These are phyloP conservation scores for Caloenas nicobarica DNA, from an alignment of 2,113 vertebrate species.

Conservation along the genomic window DNA sequence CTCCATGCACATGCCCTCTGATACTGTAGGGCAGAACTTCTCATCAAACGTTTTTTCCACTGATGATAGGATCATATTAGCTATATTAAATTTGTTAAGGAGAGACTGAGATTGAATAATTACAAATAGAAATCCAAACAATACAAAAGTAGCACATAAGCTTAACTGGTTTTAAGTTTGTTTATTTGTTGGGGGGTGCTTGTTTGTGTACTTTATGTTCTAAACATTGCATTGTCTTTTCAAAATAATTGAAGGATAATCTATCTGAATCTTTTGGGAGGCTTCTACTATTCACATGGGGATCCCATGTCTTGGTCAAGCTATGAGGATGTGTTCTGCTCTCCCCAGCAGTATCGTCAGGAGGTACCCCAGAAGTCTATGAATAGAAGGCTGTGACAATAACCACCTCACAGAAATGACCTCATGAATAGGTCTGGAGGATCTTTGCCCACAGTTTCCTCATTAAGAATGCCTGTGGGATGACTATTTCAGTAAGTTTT, in stretches of 20 bases:
- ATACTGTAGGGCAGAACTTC: neutral
- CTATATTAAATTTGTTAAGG: neutral
- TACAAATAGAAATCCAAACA: neutral
- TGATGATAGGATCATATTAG: neutral
- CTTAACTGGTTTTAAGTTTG: neutral
- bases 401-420: neutral
- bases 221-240: neutral
- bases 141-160: neutral
- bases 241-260: neutral
- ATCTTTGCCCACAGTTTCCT: neutral
- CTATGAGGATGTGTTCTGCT: neutral
- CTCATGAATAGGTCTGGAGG: neutral
- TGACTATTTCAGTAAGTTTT: neutral
- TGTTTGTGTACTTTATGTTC: neutral
- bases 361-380: neutral
- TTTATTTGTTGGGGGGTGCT: neutral
- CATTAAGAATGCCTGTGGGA: neutral
- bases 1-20: accelerated
- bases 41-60: neutral
- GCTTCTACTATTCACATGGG: neutral
- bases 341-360: neutral
- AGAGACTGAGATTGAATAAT: neutral
- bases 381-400: neutral
- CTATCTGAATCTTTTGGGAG: neutral
- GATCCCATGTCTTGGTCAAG: neutral